These are phyloP conservation scores for Dipodomys spectabilis DNA, from an alignment of 2,113 vertebrate genomes.

Conservation along the genomic window DNA sequence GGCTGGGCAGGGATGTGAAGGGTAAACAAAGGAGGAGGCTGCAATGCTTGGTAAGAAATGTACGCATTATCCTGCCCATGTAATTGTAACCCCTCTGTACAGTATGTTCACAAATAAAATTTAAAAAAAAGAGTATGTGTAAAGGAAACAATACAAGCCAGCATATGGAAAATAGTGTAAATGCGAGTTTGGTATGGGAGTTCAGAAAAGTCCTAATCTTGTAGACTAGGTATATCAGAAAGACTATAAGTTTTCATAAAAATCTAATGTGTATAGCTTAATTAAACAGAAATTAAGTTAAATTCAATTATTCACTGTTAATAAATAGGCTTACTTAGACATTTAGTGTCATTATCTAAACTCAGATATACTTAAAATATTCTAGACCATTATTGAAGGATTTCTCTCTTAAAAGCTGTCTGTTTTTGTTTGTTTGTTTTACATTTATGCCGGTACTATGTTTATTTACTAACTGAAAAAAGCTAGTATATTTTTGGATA, in stretches of 20 bases:
- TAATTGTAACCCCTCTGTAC: too few species aligned
- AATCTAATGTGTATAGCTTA: conserved; percentile 32
- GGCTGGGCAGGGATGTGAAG: too few species aligned
- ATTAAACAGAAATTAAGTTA: background rate
- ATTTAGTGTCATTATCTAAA: conserved; percentile 19
- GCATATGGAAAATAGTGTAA: background rate
- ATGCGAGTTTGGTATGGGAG: background rate
- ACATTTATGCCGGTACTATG: background rate
- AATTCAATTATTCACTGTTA: conserved; percentile 43
- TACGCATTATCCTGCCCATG: too few species aligned
- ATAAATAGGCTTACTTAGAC: conserved; percentile 28
- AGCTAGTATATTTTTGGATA: conserved; percentile 21
- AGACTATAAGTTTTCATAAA: background rate
- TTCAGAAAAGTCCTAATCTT: background rate
- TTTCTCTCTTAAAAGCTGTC: conserved; percentile 50
- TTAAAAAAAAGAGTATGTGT: background rate
- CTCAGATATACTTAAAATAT: background rate
- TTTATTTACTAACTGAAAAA: conserved; percentile 52
- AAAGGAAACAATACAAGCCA: background rate
- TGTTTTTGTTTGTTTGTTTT: background rate
- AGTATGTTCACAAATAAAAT: too few species aligned
- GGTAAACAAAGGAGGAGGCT: too few species aligned
- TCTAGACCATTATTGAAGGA: background rate
- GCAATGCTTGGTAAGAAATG: too few species aligned
- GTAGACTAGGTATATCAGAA: background rate